Evolutionary conservation across 2,113 vertebrate species (phyloP).

Genomic region (Crotalus helleri): DNA sequence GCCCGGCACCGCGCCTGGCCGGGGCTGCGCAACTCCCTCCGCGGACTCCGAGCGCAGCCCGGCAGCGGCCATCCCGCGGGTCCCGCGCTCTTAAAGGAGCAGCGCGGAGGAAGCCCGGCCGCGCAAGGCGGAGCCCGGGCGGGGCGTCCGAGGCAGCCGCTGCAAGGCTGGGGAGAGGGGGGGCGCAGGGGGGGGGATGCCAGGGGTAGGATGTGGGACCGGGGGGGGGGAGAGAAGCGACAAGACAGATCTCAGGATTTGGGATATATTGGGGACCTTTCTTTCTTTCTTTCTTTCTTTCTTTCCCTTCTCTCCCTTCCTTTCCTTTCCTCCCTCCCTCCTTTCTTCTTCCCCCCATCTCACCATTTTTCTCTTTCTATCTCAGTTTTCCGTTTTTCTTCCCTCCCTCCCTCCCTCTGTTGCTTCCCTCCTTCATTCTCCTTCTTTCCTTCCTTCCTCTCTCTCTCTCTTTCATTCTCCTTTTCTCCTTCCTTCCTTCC

Average conservation of each 20-base stretch:
- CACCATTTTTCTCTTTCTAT: no score
- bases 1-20: constrained; percentile 67
- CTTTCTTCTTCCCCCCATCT: no score
- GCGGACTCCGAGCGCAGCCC: constrained; percentile 55
- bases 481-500: no score
- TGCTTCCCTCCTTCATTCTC: no score
- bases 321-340: no score
- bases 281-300: not conserved
- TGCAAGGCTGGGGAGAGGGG: not conserved
- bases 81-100: constrained; percentile 81
- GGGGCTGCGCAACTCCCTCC: constrained; percentile 87
- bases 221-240: not conserved
- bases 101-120: constrained; percentile 64
- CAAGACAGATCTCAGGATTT: not conserved
- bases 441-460: no score
- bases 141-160: not conserved
- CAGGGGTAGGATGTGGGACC: constrained; percentile 33
- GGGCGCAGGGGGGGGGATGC: constrained; percentile 26
- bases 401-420: not conserved
- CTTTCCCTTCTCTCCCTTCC: no score
- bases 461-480: no score
- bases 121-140: constrained; percentile 22
- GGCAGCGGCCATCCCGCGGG: constrained; percentile 68
- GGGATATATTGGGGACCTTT: not conserved
- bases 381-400: no score